Conservation (phyloP, 2,888 invertebrate species). For the Ichneumon xanthorius region DNA sequence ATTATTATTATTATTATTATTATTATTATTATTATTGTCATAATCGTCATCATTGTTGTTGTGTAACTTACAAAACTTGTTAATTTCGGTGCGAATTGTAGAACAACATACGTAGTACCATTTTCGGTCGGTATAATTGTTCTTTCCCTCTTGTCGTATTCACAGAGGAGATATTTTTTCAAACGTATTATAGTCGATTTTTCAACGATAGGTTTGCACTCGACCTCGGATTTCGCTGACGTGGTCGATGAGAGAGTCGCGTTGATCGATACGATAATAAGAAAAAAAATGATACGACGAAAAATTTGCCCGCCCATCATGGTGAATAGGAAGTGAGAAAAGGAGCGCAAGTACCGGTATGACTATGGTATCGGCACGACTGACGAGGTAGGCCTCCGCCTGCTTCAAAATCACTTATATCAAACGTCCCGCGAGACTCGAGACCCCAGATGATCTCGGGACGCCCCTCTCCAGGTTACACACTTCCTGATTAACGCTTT, state of each 20-base stretch:
- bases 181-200: neutral
- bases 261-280: conserved; percentile 78
- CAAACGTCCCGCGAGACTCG: conserved; percentile 75
- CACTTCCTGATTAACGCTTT: conserved; percentile 48
- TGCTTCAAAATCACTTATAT: conserved; percentile 50
- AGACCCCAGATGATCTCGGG: conserved; percentile 68
- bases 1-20: no score
- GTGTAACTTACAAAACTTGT: neutral
- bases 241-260: neutral
- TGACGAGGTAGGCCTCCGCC: conserved; percentile 31
- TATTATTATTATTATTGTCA: no score
- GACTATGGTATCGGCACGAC: conserved; percentile 35
- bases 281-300: conserved; percentile 81
- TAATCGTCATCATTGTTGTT: neutral
- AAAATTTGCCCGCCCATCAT: neutral
- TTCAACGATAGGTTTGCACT: neutral
- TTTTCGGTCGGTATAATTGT: neutral
- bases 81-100: neutral
- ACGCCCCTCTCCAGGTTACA: conserved; percentile 27
- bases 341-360: neutral
- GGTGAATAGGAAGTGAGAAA: neutral
- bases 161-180: neutral
- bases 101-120: neutral
- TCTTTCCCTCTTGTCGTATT: neutral
- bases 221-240: neutral